Evolutionary conservation across 2,797 vertebrate genomes (phyloP).

Genomic region (Paratrypauchen microcephalus): DNA sequence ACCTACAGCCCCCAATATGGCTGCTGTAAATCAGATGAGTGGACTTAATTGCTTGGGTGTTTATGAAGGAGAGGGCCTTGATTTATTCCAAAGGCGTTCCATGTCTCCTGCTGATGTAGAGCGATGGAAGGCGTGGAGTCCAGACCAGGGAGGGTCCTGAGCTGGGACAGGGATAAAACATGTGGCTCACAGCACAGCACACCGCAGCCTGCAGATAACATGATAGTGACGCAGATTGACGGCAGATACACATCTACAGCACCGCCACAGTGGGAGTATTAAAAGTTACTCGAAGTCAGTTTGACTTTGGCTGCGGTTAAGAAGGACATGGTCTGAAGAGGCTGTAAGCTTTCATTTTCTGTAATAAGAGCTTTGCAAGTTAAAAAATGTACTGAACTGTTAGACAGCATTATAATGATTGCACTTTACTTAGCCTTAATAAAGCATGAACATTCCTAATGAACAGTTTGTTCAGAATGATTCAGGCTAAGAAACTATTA

Average conservation of each 20-base stretch:
- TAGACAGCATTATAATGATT: not conserved
- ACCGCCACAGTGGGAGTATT: constrained; percentile 50
- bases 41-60: constrained; percentile 67
- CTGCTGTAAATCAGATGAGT: constrained; percentile 66
- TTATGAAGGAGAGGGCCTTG: constrained; percentile 69
- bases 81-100: constrained; percentile 71
- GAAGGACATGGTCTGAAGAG: constrained; percentile 18
- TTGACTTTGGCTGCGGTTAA: constrained; percentile 48
- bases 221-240: constrained; percentile 63
- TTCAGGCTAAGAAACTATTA: no score
- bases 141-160: constrained; percentile 15
- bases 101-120: constrained; percentile 59
- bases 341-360: not conserved
- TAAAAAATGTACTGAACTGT: not conserved
- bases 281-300: constrained; percentile 55
- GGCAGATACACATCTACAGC: constrained; percentile 58
- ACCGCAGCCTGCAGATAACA: constrained; percentile 59
- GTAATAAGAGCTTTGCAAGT: not conserved
- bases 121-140: constrained; percentile 55
- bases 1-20: constrained; percentile 61
- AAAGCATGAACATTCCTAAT: no score
- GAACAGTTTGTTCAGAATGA: no score
- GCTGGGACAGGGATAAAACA: constrained; percentile 48
- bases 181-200: constrained; percentile 53
- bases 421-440: not conserved